phyloP scores from a whole-genome alignment of 1,140 invertebrate genomes.

The Penaeus chinensis region DNA sequence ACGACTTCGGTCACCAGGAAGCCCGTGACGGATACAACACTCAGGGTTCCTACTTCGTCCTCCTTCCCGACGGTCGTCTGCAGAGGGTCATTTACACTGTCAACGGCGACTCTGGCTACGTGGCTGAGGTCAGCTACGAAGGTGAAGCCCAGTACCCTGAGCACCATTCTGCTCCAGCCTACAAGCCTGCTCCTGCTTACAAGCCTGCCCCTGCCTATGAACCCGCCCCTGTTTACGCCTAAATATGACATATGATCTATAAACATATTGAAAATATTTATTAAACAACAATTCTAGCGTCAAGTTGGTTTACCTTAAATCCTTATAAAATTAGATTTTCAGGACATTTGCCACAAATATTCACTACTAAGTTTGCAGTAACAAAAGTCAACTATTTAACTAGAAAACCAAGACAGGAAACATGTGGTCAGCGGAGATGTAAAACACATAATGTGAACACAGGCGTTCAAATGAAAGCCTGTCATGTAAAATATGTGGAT shows the following conservation, averaged over 20 bases:
- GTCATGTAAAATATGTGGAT: no score
- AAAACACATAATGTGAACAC: no score
- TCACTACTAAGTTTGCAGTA: no score
- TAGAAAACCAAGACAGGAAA: no score
- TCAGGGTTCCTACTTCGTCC: not conserved
- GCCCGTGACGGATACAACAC: not conserved
- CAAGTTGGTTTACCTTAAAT: no score
- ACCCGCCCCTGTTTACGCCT: not conserved
- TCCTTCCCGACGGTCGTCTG: not conserved
- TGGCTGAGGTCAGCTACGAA: not conserved
- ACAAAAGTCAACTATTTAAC: no score
- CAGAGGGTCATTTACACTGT: not conserved
- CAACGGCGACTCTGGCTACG: slow-evolving; percentile 8
- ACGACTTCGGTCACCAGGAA: not conserved
- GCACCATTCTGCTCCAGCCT: not conserved
- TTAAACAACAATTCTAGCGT: no score
- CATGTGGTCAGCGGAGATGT: no score
- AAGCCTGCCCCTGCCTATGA: not conserved
- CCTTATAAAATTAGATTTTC: no score
- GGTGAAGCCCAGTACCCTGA: not conserved
- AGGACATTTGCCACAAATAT: no score
- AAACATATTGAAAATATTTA: no score
- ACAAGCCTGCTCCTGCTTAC: not conserved
- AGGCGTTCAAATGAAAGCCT: no score
- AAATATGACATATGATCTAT: not conserved